phyloP scores from a whole-genome alignment of 2,113 vertebrate species.

The Chloropsis cyanopogon region DNA sequence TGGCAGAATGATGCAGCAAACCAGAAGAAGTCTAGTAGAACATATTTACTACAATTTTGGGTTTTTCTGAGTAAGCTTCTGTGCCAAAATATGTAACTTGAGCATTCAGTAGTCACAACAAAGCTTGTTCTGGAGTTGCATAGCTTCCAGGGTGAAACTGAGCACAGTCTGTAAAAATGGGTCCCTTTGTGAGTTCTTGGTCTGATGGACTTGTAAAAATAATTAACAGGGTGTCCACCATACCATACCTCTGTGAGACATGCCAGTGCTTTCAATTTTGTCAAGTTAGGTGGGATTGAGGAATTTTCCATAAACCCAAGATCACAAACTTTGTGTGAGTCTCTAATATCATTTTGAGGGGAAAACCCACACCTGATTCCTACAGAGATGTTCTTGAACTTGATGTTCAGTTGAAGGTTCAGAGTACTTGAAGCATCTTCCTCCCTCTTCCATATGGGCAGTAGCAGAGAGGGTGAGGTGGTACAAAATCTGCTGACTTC shows the following conservation, averaged over 20 bases:
- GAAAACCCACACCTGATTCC: neutral
- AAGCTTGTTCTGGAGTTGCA: neutral
- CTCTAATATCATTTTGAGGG: neutral
- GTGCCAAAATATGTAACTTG: neutral
- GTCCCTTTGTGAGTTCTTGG: neutral
- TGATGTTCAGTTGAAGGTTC: neutral
- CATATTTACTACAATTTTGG: neutral
- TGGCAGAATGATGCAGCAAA: neutral
- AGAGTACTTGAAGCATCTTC: neutral
- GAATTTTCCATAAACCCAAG: neutral
- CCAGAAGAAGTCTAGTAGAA: neutral
- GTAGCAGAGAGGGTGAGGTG: neutral
- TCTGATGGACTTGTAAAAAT: neutral
- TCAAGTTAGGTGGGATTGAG: neutral
- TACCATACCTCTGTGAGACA: neutral
- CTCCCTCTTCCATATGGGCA: neutral
- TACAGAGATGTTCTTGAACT: neutral
- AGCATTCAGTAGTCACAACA: neutral
- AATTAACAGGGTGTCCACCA: neutral
- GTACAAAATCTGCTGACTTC: neutral
- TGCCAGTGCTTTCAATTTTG: neutral
- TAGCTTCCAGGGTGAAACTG: neutral
- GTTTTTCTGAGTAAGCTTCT: neutral
- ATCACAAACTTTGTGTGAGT: neutral
- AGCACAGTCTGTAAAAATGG: neutral